Conservation (phyloP, 2,888 invertebrate species). For the Bugulina stolonifera region DNA sequence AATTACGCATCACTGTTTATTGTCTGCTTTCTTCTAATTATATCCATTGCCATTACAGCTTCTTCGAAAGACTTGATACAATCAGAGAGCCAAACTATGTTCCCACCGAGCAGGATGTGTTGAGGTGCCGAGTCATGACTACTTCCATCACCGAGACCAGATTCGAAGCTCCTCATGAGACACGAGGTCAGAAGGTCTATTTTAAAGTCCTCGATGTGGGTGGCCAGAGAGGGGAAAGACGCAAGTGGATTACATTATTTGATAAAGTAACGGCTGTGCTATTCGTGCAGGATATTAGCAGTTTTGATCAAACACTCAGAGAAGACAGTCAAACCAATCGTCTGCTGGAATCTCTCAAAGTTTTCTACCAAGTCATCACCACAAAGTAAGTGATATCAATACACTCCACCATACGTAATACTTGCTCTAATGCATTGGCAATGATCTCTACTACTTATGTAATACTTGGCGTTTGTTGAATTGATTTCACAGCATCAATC, state of each 20-base stretch:
- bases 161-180: constrained; percentile 40
- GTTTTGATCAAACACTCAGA: constrained; percentile 70
- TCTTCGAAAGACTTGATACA: constrained; percentile 66
- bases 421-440: no score
- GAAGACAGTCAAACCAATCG: constrained; percentile 69
- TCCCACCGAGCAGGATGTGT: constrained; percentile 69
- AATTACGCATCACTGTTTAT: neutral
- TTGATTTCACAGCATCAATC: no score
- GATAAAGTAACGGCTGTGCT: constrained; percentile 76
- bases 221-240: constrained; percentile 72
- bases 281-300: constrained; percentile 73
- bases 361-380: constrained; percentile 73
- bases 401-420: no score
- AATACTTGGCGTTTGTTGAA: no score
- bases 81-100: constrained; percentile 63
- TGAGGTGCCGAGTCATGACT: constrained; percentile 64
- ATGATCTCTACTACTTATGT: no score
- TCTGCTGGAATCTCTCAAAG: constrained; percentile 64
- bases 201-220: constrained; percentile 73
- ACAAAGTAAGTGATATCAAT: constrained; percentile 62
- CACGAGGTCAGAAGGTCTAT: constrained; percentile 37
- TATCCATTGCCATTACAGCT: constrained; percentile 57
- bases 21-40: neutral
- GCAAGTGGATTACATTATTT: constrained; percentile 78
- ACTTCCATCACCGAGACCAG: constrained; percentile 45